These are phyloP conservation scores for Tribolium madens DNA, from an alignment of 1,140 invertebrate species.

Conservation along the genomic window DNA sequence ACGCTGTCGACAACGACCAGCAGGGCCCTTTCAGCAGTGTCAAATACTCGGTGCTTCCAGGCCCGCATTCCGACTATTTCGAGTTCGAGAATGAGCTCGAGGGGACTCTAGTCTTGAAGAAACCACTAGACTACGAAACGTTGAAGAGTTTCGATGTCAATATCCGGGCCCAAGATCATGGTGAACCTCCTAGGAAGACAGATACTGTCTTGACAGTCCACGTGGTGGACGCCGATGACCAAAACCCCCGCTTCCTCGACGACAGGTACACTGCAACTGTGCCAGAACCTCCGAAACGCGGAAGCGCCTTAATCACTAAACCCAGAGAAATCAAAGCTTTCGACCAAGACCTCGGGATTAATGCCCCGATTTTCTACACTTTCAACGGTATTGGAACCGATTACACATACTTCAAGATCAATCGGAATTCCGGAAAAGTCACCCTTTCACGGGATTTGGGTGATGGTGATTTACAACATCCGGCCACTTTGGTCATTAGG, in stretches of 20 bases:
- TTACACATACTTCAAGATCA: slow-evolving; percentile 65
- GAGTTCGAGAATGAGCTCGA: slow-evolving; percentile 88
- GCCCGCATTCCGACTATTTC: slow-evolving; percentile 83
- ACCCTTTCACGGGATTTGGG: slow-evolving; percentile 72
- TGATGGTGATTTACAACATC: slow-evolving; percentile 73
- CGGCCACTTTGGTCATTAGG: slow-evolving; percentile 81
- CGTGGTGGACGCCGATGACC: slow-evolving; percentile 92
- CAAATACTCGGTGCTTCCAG: slow-evolving; percentile 84
- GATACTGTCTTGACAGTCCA: slow-evolving; percentile 82
- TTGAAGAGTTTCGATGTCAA: slow-evolving; percentile 84
- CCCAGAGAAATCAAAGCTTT: slow-evolving; percentile 76
- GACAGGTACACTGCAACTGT: slow-evolving; percentile 82
- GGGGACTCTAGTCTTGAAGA: slow-evolving; percentile 83
- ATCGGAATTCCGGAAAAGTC: slow-evolving; percentile 69
- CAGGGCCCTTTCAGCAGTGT: slow-evolving; percentile 90
- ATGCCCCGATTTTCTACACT: slow-evolving; percentile 78
- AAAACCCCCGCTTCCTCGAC: slow-evolving; percentile 85
- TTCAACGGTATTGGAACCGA: slow-evolving; percentile 74
- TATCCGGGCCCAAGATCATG: slow-evolving; percentile 88
- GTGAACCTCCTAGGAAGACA: slow-evolving; percentile 79
- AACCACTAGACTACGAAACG: slow-evolving; percentile 87
- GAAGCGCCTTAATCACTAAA: slow-evolving; percentile 69
- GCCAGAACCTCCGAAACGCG: slow-evolving; percentile 73
- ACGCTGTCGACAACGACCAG: slow-evolving; percentile 87
- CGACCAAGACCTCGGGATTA: slow-evolving; percentile 87